These are phyloP conservation scores for Hydractinia echinata DNA, from an alignment of 30 jellyfish, hydroid and myxozoan genomes.

Conservation along the genomic window DNA sequence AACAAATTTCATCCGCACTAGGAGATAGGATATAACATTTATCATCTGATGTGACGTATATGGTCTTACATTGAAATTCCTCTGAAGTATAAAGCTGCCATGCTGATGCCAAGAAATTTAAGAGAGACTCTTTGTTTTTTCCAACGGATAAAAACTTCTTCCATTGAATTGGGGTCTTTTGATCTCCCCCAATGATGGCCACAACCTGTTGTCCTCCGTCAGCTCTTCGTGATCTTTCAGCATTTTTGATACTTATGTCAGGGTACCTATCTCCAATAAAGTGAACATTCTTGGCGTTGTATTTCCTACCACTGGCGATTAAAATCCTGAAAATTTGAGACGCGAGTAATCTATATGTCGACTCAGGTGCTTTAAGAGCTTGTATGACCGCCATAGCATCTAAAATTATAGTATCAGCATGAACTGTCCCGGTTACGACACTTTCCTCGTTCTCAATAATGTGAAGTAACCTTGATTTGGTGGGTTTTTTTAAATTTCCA, in stretches of 20 bases:
- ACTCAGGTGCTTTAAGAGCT: constrained; percentile 19
- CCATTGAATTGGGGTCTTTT: not conserved
- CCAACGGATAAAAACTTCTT: constrained; percentile 53
- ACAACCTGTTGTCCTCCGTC: not conserved
- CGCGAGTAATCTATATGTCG: constrained; percentile 36
- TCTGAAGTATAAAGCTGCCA: constrained; percentile 30
- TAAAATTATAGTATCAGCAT: not conserved
- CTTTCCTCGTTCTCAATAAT: too few species aligned
- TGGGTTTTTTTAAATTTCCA: too few species aligned
- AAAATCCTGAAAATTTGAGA: constrained; percentile 1
- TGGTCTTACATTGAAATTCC: constrained; percentile 28
- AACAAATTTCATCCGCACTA: constrained; percentile 28
- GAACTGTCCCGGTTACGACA: too few species aligned
- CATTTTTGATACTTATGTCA: constrained; percentile 46
- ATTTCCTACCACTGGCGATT: not conserved
- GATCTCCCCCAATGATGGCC: not conserved
- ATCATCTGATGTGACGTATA: constrained; percentile 5
- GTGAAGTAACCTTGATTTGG: too few species aligned
- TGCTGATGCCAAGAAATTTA: constrained; percentile 29
- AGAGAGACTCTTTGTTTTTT: constrained; percentile 49
- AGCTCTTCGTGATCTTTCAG: constrained; percentile 55
- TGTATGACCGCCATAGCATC: constrained; percentile 65
- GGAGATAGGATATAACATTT: not conserved
- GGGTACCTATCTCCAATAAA: constrained; percentile 55
- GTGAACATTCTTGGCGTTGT: constrained; percentile 10